Evolutionary conservation across 30 jellyfish, hydroid and myxozoan species (phyloP), one percentile per base, ranked within the genome.

Genomic region (Mastigias papua): DNA sequence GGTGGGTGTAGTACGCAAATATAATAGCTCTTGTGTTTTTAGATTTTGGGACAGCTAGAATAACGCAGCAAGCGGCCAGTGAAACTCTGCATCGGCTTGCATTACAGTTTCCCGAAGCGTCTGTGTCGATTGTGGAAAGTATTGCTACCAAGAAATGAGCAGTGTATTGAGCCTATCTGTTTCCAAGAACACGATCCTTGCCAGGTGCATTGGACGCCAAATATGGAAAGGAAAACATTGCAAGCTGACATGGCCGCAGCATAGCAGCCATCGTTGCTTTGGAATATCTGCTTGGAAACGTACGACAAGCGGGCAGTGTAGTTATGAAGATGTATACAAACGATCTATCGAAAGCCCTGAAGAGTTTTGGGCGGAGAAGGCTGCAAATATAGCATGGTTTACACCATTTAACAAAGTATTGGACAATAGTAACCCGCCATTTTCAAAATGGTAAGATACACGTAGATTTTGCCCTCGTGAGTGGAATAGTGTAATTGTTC

Each of bases 281-380:
- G 66, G 69, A 33, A 34, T 75, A 15, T 32, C 42, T 25, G 27
- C 35, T 35, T 57, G 70, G 82, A 1, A 42, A n/a, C 21, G 76
- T 30, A 23, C 65, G 23, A 72, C 28, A 30, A 62, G 16, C 33
- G 16, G 16, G 62, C 76, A 72, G 9, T 22, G 79, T 0, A 69
- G 61, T 19, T 82, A 82, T 48, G 97, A 90, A 54, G 81, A 78
- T 15, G 78, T 67, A 31, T 91, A 48, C 81, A 84, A 85, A 26
- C 69, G 77, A 49, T 82, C 96, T 25, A 68, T 92, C 27, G 94
- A 92, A 25, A 86, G 48, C 9, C 94, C 93, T 15, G 98, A 92
- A 61, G 96, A 92, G 65, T 92, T 92, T 60, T 92, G 98, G 98
- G 98, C 80, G 25, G 91, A 81, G 30, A 86, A 64, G 25, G 98